Percentiles rank a stretch among this genome's conserved stretches.
phyloP scores from a whole-genome alignment of 2,797 vertebrate species.

The Argentina silus region DNA sequence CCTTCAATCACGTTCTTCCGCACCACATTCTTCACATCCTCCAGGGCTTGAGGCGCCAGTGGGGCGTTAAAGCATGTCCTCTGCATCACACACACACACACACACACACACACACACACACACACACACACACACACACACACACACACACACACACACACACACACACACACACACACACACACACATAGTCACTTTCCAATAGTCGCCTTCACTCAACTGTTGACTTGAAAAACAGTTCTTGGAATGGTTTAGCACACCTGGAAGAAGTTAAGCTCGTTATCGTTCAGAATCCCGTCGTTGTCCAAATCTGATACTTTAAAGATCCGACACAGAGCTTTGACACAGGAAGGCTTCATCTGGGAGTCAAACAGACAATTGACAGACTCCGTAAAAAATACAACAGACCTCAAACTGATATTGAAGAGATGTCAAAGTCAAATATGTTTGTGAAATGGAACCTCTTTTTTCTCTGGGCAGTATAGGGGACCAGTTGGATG shows the following conservation, averaged over 20 bases:
- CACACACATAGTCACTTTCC: not conserved
- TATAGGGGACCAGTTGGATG: constrained; percentile 96
- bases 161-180: not conserved
- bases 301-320: constrained; percentile 96
- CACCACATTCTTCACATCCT: constrained; percentile 97
- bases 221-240: not conserved
- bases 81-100: constrained; percentile 61
- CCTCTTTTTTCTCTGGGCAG: constrained; percentile 94
- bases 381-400: not conserved
- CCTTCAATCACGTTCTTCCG: constrained; percentile 91
- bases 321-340: constrained; percentile 93
- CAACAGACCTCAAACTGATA: not conserved
- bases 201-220: too few relatives aligned
- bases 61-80: constrained; percentile 95
- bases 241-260: constrained; percentile 60
- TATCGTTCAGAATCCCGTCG: constrained; percentile 91
- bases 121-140: not conserved
- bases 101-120: not conserved
- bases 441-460: constrained; percentile 60
- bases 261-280: constrained; percentile 97
- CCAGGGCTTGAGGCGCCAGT: constrained; percentile 89
- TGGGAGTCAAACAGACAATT: constrained; percentile 49
- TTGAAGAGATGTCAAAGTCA: too few relatives aligned
- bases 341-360: constrained; percentile 93
- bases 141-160: not conserved